Percentiles rank a stretch among this genome's conserved stretches.
Evolutionary conservation across 2,797 vertebrate species (phyloP).

Genomic region (Dendrocincla tyrannina): DNA sequence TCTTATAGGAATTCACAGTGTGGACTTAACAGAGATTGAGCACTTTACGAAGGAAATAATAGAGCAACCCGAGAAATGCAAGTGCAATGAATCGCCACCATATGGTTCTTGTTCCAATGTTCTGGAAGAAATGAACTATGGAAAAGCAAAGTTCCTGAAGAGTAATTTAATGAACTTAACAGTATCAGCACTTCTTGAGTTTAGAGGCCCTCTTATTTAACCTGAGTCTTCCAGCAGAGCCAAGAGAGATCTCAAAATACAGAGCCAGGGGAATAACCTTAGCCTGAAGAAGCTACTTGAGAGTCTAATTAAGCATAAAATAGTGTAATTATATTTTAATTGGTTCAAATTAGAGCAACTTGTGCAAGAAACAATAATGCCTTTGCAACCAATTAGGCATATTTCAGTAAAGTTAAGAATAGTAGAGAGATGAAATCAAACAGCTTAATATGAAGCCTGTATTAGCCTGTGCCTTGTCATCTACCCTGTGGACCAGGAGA

Average conservation of each 20-base stretch:
- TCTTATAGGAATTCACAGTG: background rate
- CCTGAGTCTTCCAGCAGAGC: background rate
- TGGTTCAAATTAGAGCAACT: constrained; percentile 33
- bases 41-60: background rate
- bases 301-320: constrained; percentile 55
- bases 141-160: constrained; percentile 5
- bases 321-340: constrained; percentile 42
- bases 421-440: background rate
- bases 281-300: constrained; percentile 18
- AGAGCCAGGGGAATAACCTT: background rate
- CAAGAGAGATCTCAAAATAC: background rate
- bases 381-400: background rate
- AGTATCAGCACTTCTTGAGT: background rate
- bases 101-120: background rate
- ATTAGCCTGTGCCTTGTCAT: background rate
- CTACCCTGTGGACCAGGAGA: background rate
- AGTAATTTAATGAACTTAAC: background rate
- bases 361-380: constrained; percentile 40
- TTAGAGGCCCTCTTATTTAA: background rate
- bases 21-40: constrained; percentile 23
- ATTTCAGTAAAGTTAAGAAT: constrained; percentile 2
- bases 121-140: constrained; percentile 8
- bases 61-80: constrained; percentile 24
- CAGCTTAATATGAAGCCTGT: background rate
- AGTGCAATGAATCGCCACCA: background rate